Evolutionary conservation across 2,888 invertebrate genomes (phyloP), one percentile per base, ranked within the genome.

Genomic region (Caenorhabditis sinica): DNA sequence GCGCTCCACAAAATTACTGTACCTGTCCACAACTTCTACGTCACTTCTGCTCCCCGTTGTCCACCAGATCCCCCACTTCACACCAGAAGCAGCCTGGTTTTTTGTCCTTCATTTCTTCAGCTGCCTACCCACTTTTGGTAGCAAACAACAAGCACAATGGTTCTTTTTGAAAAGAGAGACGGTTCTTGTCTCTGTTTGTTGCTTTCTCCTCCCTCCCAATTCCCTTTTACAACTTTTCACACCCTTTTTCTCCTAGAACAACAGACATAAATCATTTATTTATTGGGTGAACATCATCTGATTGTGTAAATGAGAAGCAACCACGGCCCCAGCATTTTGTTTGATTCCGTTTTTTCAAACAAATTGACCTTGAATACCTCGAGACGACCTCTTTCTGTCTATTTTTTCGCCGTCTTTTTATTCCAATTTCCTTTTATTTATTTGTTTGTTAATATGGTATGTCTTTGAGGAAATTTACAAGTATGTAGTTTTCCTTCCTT

Each of bases 111-210:
- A n/a, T n/a, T n/a, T 40, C 68, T 45, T 25, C 20, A 28, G 56
- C 56, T 28, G 11, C 61, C 15, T 49, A 65, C 40, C 76, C 49
- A 51, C 69, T 58, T 49, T 76, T 36, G 69, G 69, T 77, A 68
- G 68, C 69, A 63, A 69, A 77, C 77, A 76, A 69, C 13, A 60
- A 69, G 75, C 66, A 66, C 75, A 75, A 75, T 66, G 30, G 75
- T 75, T 66, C 66, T 43, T 25, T 23, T 43, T 40, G 5, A 28
- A 61, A 36, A 20, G 60, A 61, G 63, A 43, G 33, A 45, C 40
- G 45, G 65, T 65, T 65, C 51, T 40, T 49, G 30, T 43, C 45
- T 65, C 73, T 76, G 76, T 76, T 68, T 76, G 76, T 76, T 76
- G 66, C 58, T 76, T 40, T 74, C 58, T 71, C 11, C 20, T 6